phyloP scores from a whole-genome alignment of 2,113 vertebrate species.

The Dendrocopos noguchii region DNA sequence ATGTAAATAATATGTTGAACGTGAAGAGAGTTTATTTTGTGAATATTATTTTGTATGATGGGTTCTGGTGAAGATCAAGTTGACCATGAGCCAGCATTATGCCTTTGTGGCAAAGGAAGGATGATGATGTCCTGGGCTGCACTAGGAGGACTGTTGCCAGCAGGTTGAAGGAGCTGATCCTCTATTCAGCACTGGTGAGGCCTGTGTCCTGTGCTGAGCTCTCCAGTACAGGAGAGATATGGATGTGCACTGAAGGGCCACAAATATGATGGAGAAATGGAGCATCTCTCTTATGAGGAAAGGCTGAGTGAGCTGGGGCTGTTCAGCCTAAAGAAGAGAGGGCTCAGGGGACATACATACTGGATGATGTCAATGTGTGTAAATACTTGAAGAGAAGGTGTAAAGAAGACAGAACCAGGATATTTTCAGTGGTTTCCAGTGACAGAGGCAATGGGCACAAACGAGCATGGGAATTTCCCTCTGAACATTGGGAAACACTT shows the following conservation, averaged over 20 bases:
- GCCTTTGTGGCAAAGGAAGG: not conserved
- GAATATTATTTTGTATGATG: not conserved
- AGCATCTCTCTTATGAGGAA: not conserved
- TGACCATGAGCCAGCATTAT: not conserved
- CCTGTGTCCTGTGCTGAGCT: not conserved
- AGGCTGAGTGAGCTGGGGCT: not conserved
- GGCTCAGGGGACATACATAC: not conserved
- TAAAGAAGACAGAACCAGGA: not conserved
- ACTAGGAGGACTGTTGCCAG: not conserved
- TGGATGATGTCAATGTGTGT: not conserved
- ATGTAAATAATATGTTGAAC: not conserved
- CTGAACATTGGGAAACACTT: not conserved
- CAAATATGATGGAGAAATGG: not conserved
- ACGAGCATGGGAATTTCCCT: fast-evolving
- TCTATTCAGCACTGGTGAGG: not conserved
- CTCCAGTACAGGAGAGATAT: not conserved
- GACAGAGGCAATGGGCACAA: not conserved
- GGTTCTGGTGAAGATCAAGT: not conserved
- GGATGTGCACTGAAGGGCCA: not conserved
- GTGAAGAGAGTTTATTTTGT: not conserved
- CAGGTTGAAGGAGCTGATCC: not conserved
- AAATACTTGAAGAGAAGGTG: not conserved
- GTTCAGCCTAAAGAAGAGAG: not conserved
- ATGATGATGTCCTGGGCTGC: not conserved
- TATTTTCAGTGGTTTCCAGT: not conserved